phyloP scores from a whole-genome alignment of 2,888 invertebrate genomes.

The Aphidius colemani region DNA sequence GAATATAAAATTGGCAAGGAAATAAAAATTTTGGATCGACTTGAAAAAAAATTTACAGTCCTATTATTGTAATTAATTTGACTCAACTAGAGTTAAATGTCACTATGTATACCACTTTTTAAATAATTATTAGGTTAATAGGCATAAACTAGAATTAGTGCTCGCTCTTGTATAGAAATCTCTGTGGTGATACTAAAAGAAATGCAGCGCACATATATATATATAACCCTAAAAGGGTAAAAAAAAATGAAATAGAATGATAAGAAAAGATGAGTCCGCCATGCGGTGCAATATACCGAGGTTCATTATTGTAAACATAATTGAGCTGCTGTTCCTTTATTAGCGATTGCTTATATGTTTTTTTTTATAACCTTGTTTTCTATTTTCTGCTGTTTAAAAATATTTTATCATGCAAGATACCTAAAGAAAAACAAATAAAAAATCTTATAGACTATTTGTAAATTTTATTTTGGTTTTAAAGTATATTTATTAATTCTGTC shows the following conservation, averaged over 20 bases:
- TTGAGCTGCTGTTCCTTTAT: constrained; percentile 21
- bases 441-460: constrained; percentile 51
- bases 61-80: constrained; percentile 37
- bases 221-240: constrained; percentile 20
- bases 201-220: constrained; percentile 10
- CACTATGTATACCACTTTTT: constrained; percentile 59
- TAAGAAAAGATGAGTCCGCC: constrained; percentile 27
- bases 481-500: constrained; percentile 54
- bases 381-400: no score
- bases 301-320: constrained; percentile 31
- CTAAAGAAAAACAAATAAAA: constrained; percentile 28
- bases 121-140: constrained; percentile 53
- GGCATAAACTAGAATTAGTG: constrained; percentile 49
- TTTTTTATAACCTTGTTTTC: constrained; percentile 2
- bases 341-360: background rate
- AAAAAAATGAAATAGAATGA: constrained; percentile 24
- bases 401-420: background rate
- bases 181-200: constrained; percentile 52
- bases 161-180: constrained; percentile 57
- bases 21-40: constrained; percentile 16
- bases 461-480: constrained; percentile 54
- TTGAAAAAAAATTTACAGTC: constrained; percentile 12
- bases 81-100: constrained; percentile 49
- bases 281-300: constrained; percentile 35
- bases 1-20: constrained; percentile 2